Evolutionary conservation across 2,888 invertebrate genomes (phyloP).

Genomic region (Tanypteryx hageni): DNA sequence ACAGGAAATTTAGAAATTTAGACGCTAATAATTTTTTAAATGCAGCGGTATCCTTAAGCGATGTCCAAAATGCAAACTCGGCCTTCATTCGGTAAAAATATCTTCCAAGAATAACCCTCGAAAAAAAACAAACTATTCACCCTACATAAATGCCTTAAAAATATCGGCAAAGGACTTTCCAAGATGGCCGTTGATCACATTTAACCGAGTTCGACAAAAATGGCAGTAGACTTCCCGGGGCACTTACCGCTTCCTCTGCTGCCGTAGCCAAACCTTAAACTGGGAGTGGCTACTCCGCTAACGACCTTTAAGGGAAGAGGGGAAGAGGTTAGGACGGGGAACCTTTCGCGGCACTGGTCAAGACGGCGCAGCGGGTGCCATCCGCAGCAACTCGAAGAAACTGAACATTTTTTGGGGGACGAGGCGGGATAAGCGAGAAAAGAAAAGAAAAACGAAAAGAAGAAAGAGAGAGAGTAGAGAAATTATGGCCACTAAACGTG

Average conservation of each 20-base stretch:
- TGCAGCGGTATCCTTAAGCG: too few species aligned
- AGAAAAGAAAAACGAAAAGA: not conserved
- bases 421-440: not conserved
- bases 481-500: not conserved
- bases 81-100: too few species aligned
- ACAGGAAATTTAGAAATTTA: too few species aligned
- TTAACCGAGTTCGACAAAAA: not conserved
- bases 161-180: not conserved
- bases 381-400: not conserved
- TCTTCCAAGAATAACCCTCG: too few species aligned
- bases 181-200: not conserved
- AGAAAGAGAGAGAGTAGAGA: not conserved
- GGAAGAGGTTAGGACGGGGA: too few species aligned
- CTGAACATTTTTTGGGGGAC: not conserved
- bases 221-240: conserved; percentile 14
- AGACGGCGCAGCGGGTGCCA: conserved; percentile 24
- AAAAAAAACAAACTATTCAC: too few species aligned
- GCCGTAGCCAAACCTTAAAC: not conserved
- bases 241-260: not conserved
- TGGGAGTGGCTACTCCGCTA: not conserved
- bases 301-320: not conserved
- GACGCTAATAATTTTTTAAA: too few species aligned
- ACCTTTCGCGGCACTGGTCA: not conserved
- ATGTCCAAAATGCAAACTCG: too few species aligned
- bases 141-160: too few species aligned